phyloP scores from a whole-genome alignment of 2,113 vertebrate genomes.

The Amazona vittata region DNA sequence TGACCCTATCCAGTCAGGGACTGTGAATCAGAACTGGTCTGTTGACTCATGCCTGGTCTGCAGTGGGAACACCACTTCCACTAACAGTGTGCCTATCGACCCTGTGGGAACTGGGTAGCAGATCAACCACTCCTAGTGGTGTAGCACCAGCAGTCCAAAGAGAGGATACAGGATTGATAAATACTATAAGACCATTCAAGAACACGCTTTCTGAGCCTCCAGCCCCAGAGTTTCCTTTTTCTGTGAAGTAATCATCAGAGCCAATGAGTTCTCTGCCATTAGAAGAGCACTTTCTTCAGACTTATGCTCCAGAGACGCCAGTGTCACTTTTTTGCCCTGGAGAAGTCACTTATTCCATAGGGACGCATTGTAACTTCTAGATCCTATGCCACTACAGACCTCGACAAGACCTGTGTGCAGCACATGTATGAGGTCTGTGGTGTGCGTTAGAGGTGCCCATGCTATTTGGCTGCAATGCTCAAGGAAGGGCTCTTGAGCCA shows the following conservation, averaged over 20 bases:
- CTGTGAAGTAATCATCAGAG: not conserved
- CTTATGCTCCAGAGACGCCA: not conserved
- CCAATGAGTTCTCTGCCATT: not conserved
- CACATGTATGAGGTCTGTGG: not conserved
- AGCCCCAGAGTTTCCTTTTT: not conserved
- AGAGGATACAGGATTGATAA: not conserved
- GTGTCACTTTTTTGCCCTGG: not conserved
- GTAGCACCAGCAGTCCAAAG: not conserved
- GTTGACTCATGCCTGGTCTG: not conserved
- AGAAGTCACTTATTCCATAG: not conserved
- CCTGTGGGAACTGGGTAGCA: not conserved
- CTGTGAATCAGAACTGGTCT: not conserved
- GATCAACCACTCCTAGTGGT: not conserved
- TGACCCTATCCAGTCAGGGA: not conserved
- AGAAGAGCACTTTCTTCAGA: not conserved
- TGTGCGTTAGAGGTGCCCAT: not conserved
- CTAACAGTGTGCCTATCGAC: not conserved
- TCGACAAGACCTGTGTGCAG: not conserved
- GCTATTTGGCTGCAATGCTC: not conserved
- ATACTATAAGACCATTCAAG: not conserved
- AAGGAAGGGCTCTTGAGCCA: not conserved
- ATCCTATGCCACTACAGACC: not conserved
- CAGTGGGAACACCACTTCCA: not conserved
- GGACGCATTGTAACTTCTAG: not conserved
- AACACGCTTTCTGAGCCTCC: not conserved